phyloP scores from a whole-genome alignment of 1,140 invertebrate genomes.

The Samia ricini region DNA sequence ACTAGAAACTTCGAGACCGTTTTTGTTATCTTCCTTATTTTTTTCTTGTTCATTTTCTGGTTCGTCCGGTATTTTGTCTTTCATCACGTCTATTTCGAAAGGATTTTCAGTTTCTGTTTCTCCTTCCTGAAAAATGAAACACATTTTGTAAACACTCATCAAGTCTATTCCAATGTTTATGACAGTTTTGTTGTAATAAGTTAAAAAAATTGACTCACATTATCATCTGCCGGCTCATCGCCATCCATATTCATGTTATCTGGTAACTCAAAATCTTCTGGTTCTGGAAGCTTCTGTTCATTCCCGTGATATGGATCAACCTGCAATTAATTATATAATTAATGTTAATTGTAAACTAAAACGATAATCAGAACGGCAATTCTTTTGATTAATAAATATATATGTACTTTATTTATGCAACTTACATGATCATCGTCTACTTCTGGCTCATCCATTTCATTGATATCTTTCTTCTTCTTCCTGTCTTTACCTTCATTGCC shows the following conservation, averaged over 20 bases:
- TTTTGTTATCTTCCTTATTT: conserved; percentile 67
- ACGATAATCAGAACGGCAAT: too few species aligned
- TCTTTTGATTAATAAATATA: background rate
- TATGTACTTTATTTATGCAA: background rate
- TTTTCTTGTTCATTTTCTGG: conserved; percentile 52
- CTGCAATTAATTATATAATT: conserved; percentile 33
- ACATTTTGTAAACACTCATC: background rate
- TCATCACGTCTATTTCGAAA: conserved; percentile 90
- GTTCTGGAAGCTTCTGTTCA: conserved; percentile 84
- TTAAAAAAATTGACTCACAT: conserved; percentile 47
- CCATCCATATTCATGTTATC: conserved; percentile 90
- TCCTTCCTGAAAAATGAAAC: conserved; percentile 62
- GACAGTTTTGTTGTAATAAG: background rate
- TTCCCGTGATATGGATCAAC: conserved; percentile 92
- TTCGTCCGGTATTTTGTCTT: conserved; percentile 77
- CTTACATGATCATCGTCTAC: conserved; percentile 87
- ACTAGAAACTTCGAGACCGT: conserved; percentile 70
- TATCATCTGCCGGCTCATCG: conserved; percentile 79
- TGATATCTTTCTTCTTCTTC: conserved; percentile 85
- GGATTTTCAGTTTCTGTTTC: conserved; percentile 86
- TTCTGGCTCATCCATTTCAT: conserved; percentile 88
- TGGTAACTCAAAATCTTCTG: conserved; percentile 91
- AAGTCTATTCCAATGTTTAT: background rate
- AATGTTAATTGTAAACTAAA: background rate
- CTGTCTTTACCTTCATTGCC: conserved; percentile 76